These are phyloP conservation scores for Zootermopsis nevadensis DNA, from an alignment of 2,888 invertebrate species.

Conservation along the genomic window DNA sequence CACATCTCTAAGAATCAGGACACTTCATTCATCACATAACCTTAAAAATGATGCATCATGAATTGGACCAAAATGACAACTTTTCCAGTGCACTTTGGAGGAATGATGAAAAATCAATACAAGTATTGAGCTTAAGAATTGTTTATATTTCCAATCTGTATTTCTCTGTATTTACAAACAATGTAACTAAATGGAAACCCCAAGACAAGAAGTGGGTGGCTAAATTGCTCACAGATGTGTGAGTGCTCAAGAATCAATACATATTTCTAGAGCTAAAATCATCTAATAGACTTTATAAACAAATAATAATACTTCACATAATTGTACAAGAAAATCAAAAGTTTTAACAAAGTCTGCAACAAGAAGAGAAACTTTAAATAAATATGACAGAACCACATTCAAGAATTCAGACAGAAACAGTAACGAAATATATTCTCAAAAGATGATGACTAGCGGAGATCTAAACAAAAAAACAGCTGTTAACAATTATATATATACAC, in stretches of 20 bases:
- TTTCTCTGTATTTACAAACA: constrained; percentile 2
- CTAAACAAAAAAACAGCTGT: background rate
- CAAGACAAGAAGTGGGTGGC: background rate
- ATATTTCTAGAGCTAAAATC: background rate
- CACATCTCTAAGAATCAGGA: too few relatives aligned
- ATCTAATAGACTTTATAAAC: background rate
- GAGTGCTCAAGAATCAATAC: background rate
- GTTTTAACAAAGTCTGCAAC: background rate
- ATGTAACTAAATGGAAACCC: background rate
- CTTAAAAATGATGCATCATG: too few relatives aligned
- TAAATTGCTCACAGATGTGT: background rate
- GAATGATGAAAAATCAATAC: too few relatives aligned
- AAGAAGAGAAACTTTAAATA: background rate
- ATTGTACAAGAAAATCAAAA: background rate
- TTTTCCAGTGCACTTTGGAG: too few relatives aligned
- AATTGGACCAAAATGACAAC: too few relatives aligned
- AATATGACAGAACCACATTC: constrained; percentile 2
- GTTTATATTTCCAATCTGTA: constrained; percentile 8
- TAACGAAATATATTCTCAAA: background rate
- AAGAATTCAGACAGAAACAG: background rate
- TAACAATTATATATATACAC: background rate
- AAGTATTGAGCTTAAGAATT: background rate
- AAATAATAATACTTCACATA: constrained; percentile 14
- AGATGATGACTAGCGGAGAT: background rate
- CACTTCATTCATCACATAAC: too few relatives aligned